Percentiles rank a stretch among this genome's conserved stretches.
These are phyloP conservation scores for Mactromeris polynyma DNA, from an alignment of 2,888 invertebrate genomes.

Conservation along the genomic window DNA sequence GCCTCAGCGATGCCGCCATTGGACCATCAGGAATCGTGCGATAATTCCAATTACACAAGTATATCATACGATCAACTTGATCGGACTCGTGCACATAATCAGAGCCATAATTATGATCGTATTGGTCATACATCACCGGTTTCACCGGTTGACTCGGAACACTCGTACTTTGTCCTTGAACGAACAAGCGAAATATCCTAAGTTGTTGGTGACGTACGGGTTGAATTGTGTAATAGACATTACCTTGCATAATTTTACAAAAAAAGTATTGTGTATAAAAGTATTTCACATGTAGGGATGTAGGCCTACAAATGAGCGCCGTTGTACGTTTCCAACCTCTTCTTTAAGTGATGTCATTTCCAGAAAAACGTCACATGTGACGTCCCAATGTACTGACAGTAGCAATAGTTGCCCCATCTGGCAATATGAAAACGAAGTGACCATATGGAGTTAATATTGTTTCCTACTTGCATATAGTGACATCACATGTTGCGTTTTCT, in stretches of 20 bases:
- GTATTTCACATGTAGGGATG: no score
- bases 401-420: no score
- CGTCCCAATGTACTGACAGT: no score
- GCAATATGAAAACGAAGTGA: no score
- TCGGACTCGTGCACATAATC: conserved; percentile 11
- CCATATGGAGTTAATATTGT: no score
- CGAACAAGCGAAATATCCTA: background rate
- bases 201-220: background rate
- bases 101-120: conserved; percentile 29
- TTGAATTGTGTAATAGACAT: no score
- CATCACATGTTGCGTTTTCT: no score
- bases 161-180: conserved; percentile 33
- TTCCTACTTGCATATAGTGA: no score
- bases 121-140: conserved; percentile 1
- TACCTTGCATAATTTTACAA: background rate
- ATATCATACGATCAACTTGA: conserved; percentile 14
- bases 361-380: no score
- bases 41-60: background rate
- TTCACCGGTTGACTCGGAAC: conserved; percentile 18
- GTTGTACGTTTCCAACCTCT: no score
- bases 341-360: no score
- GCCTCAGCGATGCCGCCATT: background rate
- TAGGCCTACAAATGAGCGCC: no score
- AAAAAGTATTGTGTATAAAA: background rate
- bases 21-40: background rate